Conservation (phyloP, 1,140 invertebrate species). For the Caenorhabditis tropicalis region DNA sequence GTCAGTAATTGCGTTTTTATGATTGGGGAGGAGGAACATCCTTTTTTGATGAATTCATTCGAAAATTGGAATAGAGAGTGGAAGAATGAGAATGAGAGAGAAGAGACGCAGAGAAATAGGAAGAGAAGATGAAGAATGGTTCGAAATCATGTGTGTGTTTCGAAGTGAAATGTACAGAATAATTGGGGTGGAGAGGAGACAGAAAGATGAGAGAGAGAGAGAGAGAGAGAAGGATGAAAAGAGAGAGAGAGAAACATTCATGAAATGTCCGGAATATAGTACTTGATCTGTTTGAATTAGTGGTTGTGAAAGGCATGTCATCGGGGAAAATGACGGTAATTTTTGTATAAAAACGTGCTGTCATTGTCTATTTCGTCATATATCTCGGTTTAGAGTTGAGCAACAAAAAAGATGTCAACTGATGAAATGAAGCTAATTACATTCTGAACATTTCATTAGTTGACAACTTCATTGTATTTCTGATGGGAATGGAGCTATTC, state of each 20-base stretch:
- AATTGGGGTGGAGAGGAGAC: not conserved
- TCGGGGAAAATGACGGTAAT: too few relatives aligned
- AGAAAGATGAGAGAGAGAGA: not conserved
- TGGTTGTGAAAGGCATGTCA: too few relatives aligned
- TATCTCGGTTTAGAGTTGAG: too few relatives aligned
- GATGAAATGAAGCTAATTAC: too few relatives aligned
- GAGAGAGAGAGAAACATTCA: not conserved
- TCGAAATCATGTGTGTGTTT: conserved; percentile 5
- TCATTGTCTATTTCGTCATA: too few relatives aligned
- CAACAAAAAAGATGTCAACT: too few relatives aligned
- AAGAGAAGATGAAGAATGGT: not conserved
- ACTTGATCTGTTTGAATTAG: not conserved
- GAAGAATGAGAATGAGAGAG: not conserved
- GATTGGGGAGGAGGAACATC: conserved; percentile 34
- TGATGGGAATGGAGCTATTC: too few relatives aligned
- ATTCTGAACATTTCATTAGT: too few relatives aligned
- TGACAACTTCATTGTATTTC: too few relatives aligned
- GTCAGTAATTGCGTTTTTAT: conserved; percentile 23
- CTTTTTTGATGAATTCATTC: conserved; percentile 31
- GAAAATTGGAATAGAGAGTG: too few relatives aligned
- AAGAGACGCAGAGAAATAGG: not conserved
- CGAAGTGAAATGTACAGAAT: not conserved
- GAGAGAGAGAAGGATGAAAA: not conserved
- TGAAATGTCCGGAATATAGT: too few relatives aligned
- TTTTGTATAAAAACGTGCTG: too few relatives aligned